Evolutionary conservation across 2,113 vertebrate genomes (phyloP).

Genomic region (Melierax canorus): DNA sequence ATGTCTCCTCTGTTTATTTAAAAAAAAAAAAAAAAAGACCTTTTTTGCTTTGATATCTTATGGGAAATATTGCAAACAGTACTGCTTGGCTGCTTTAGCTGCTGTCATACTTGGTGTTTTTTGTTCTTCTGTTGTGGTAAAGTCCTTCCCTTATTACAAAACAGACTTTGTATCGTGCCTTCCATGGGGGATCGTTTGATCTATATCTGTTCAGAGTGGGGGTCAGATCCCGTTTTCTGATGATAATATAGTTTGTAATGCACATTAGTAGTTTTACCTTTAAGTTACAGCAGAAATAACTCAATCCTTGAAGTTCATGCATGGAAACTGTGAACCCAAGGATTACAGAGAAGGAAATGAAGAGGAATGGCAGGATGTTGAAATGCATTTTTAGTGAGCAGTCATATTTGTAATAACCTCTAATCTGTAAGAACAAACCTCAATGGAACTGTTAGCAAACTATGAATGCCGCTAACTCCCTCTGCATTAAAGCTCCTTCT

Average conservation of each 20-base stretch:
- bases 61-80: neutral
- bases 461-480: neutral
- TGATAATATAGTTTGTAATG: neutral
- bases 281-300: neutral
- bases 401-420: neutral
- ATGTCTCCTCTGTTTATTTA: neutral
- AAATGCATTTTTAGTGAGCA: neutral
- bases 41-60: slow-evolving; percentile 14
- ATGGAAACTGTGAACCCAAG: neutral
- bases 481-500: neutral
- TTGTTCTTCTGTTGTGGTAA: neutral
- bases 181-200: neutral
- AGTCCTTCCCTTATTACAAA: neutral
- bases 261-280: neutral
- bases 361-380: neutral
- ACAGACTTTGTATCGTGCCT: accelerated
- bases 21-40: neutral
- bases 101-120: neutral
- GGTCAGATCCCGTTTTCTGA: neutral
- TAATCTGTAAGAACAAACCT: neutral
- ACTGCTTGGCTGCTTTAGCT: neutral
- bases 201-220: neutral
- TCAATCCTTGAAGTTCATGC: neutral
- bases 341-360: neutral
- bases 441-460: neutral